Percentiles rank a stretch among this genome's conserved stretches.
These are phyloP conservation scores for Drosophila kanekoi DNA, from an alignment of 2,888 invertebrate species.

Conservation along the genomic window DNA sequence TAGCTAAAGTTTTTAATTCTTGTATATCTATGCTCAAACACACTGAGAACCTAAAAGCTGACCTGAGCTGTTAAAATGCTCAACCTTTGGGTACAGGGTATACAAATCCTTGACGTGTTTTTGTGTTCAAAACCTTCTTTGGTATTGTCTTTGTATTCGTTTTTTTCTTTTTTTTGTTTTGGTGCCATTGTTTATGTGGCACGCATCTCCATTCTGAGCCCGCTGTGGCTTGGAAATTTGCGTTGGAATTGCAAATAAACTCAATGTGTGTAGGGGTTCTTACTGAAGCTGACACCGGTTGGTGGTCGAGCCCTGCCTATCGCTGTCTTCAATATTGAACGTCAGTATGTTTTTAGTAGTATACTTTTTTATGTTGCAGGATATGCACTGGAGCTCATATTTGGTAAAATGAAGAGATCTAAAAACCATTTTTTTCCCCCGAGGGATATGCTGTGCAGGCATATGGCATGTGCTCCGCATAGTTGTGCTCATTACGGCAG, in stretches of 20 bases:
- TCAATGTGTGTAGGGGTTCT: slow-evolving; percentile 18
- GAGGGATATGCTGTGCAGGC: slow-evolving; percentile 13
- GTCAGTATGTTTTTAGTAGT: slow-evolving; percentile 13
- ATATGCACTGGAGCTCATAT: slow-evolving; percentile 34
- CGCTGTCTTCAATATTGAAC: slow-evolving; percentile 30
- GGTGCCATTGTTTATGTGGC: slow-evolving; percentile 41
- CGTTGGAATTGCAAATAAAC: slow-evolving; percentile 61
- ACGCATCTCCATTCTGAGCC: slow-evolving; percentile 35
- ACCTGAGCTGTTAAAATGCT: background rate
- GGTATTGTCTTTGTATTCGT: slow-evolving; percentile 19
- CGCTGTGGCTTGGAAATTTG: slow-evolving; percentile 50
- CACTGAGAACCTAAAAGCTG: too few relatives aligned
- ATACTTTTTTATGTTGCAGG: slow-evolving; percentile 36
- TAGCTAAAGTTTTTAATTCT: background rate
- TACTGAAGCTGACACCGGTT: background rate
- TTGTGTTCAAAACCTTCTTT: slow-evolving; percentile 11
- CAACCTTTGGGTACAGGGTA: slow-evolving; percentile 5
- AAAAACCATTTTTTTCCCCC: slow-evolving; percentile 35
- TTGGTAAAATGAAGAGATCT: slow-evolving; percentile 52
- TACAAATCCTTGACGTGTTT: slow-evolving; percentile 1
- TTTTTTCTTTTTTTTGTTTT: slow-evolving; percentile 10
- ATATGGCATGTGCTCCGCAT: slow-evolving; percentile 3
- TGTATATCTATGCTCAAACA: too few relatives aligned
- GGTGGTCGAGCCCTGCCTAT: background rate
- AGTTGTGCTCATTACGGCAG: slow-evolving; percentile 15